Evolutionary conservation across 2,888 invertebrate genomes (phyloP), one percentile per base, ranked within the genome.

Genomic region (Chaetogeoica ovagalla): DNA sequence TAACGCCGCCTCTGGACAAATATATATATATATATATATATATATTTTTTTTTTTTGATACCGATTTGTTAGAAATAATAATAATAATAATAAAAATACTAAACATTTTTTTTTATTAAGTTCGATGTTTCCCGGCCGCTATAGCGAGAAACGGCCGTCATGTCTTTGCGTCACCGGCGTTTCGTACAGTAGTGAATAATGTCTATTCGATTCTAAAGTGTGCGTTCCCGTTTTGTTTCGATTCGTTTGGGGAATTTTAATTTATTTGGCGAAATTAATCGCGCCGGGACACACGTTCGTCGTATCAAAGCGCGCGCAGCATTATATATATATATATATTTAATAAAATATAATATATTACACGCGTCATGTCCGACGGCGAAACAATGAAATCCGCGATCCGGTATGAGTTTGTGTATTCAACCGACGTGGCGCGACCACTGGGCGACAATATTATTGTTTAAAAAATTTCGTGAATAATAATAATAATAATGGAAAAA

Each of bases 361-460:
- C 4, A 13, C 17, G 30, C 30, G 30, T 30, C 30, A 19, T 55
- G 19, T 19, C 55, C 55, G 19, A 55, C 55, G 19, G 19, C 55
- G 30, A 75, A 65, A 75, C 65, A 65, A 66, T 65, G 74, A 65
- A 75, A 75, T 75, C 65, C 39, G 52, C 57, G 39, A 75, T 21
- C 39, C 8, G 30, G 55, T n/a, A 75, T 52, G 21, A 43, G 55
- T 75, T 75, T 57, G 30, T 57, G 30, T 57, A 57, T 75, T 57
- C 65, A 57, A 60, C 52, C 15, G 60, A 23, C 23, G 59, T 7
- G 43, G 43, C 43, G 43, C 30, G 30, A 30, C 30, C 30, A 30
- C 30, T n/a, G n/a, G 48, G 13, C 48, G 15, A 48, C 43, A 11
- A 13, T 48, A 60, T 23, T n/a, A n/a, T 60, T 23, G 60, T 60